Base-by-base conservation (phyloP, 1,140 invertebrate species). In the Piezodorus guildinii region DNA sequence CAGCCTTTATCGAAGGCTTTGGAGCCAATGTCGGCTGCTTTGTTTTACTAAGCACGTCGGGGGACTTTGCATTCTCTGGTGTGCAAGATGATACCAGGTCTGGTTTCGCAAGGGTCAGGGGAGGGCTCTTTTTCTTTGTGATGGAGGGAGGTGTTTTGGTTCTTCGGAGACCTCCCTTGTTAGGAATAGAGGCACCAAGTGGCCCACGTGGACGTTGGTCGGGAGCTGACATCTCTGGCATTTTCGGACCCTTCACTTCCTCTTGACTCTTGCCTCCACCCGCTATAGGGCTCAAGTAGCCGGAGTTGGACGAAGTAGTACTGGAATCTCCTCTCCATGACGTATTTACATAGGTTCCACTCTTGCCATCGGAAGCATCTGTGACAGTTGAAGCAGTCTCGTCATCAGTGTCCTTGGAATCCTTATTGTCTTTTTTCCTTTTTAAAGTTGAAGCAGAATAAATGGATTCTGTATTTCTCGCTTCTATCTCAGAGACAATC, bases 401-500 rank as follows among this genome's bases (percentile, higher is more conserved):
- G 44, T 72, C 73, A 63, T 77, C 72, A 19, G 75, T 75, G 30
- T 78, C 73, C 64, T 77, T 73, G 19, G 75, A 75, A 30, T 78
- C 73, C 9, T 39, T 39, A 64, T 77, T 73, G 65, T 76, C 79
- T 69, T 82, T 83, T 68, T 85, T 86, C 64, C 80, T 77, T 8
- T 77, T 75, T 1, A 87, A 68, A 0, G 83, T 85, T 0, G 84
- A 83, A 0, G 84, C 83, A 0, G 88, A 90, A 70, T 93, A 93
- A 62, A 93, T 90, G 0, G 88, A 91, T 67, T 91, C 88, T 16
- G 85, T 83, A 71, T 91, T 90, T 17, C 88, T 76, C 66, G 86
- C 87, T 68, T 90, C 86, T 60, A 93, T 90, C 74, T 91, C 90
- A 14, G 83, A 86, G 0, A 92, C 89, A 59, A 91, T 91, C 73